Conservation (phyloP, 2,888 invertebrate genomes). For the Idaea aversata region DNA sequence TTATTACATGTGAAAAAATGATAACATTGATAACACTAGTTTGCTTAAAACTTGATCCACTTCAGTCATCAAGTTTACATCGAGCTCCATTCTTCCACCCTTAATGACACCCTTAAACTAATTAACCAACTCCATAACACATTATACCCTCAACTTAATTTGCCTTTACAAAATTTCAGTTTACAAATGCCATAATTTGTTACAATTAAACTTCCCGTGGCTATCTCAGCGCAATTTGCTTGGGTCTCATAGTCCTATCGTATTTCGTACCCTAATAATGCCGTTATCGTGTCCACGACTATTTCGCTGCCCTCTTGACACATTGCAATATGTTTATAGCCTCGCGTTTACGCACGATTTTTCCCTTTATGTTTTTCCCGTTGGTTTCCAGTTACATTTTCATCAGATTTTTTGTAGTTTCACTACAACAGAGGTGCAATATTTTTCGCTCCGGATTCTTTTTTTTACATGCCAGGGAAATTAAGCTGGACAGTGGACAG, state of each 20-base stretch:
- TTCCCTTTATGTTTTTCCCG: slow-evolving; percentile 43
- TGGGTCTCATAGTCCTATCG: slow-evolving; percentile 33
- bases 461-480: slow-evolving; percentile 6
- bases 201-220: slow-evolving; percentile 27
- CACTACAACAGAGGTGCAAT: slow-evolving; percentile 1
- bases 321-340: slow-evolving; percentile 47
- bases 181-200: slow-evolving; percentile 19
- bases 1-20: neutral
- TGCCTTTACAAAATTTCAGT: slow-evolving; percentile 2
- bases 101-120: neutral
- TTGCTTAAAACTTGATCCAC: neutral
- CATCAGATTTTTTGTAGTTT: slow-evolving; percentile 37
- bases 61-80: neutral
- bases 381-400: slow-evolving; percentile 45
- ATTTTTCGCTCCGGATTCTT: neutral
- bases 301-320: slow-evolving; percentile 45
- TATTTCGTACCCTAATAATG: slow-evolving; percentile 36
- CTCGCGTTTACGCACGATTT: slow-evolving; percentile 41
- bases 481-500: slow-evolving; percentile 13
- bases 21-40: neutral
- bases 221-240: slow-evolving; percentile 48
- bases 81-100: neutral
- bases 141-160: neutral
- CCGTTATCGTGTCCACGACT: slow-evolving; percentile 43
- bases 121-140: neutral